phyloP scores from a whole-genome alignment of 2,797 vertebrate genomes.

The Enteromius afrohamiltoni region DNA sequence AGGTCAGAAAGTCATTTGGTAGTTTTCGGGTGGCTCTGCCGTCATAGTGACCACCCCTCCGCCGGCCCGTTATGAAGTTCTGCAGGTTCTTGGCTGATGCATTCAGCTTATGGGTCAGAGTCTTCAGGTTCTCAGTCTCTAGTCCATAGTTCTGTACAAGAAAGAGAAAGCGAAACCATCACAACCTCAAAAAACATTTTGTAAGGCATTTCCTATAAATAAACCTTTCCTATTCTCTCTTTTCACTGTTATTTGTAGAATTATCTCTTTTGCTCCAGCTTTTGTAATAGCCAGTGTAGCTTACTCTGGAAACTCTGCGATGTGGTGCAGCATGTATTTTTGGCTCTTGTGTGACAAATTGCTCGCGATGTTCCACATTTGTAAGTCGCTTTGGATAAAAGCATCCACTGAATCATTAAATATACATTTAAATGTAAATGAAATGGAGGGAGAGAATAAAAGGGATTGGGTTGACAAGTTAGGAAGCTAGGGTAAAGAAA shows the following conservation, averaged over 20 bases:
- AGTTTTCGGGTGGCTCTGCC: constrained; percentile 93
- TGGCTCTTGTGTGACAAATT: constrained; percentile 14
- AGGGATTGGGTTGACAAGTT: neutral
- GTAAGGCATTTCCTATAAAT: neutral
- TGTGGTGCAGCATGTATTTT: neutral
- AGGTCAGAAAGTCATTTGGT: constrained; percentile 97
- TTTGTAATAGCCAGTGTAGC: neutral
- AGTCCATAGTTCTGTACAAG: constrained; percentile 92
- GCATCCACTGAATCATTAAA: constrained; percentile 9
- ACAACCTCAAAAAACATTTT: neutral
- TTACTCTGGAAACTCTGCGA: neutral
- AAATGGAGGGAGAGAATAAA: neutral
- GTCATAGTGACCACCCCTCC: constrained; percentile 95
- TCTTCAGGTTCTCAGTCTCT: constrained; percentile 98
- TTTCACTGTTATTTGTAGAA: neutral
- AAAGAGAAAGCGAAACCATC: constrained; percentile 1
- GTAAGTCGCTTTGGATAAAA: constrained; percentile 20
- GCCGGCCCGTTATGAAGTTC: constrained; percentile 96
- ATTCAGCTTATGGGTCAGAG: constrained; percentile 97
- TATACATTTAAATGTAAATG: constrained; percentile 23
- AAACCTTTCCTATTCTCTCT: neutral
- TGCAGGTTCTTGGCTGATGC: constrained; percentile 98
- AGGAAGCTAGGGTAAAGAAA: neutral
- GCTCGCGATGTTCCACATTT: constrained; percentile 16
- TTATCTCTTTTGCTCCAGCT: constrained; percentile 3